These are phyloP conservation scores for Esox masquinongy DNA, from an alignment of 2,797 vertebrate genomes.

Conservation along the genomic window DNA sequence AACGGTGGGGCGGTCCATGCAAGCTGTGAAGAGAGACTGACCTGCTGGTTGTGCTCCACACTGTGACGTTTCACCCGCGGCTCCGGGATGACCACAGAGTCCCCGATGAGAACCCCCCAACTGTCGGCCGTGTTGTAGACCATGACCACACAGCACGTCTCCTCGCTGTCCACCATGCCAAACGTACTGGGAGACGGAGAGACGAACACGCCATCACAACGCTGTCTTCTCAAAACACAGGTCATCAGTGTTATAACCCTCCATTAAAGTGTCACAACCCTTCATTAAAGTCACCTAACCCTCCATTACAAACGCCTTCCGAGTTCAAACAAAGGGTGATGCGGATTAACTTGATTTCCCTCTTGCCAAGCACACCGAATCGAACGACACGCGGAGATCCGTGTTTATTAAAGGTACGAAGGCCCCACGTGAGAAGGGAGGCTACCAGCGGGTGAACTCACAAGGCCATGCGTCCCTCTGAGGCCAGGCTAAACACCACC, in stretches of 20 bases:
- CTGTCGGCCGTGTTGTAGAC: slow-evolving; percentile 90
- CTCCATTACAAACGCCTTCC: neutral
- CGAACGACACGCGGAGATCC: neutral
- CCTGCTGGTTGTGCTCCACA: slow-evolving; percentile 84
- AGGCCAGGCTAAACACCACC: slow-evolving; percentile 89
- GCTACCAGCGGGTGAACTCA: slow-evolving; percentile 66
- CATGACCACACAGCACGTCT: slow-evolving; percentile 85
- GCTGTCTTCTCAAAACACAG: neutral
- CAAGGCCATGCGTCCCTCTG: slow-evolving; percentile 89
- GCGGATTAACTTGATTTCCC: neutral
- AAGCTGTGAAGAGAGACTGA: slow-evolving; percentile 49
- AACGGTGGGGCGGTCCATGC: neutral
- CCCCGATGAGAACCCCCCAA: slow-evolving; percentile 91
- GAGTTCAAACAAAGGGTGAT: neutral
- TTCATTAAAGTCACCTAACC: no score
- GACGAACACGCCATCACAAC: neutral
- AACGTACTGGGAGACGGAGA: slow-evolving; percentile 75
- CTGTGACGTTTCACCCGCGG: slow-evolving; percentile 83
- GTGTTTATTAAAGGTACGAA: neutral
- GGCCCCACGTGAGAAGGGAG: neutral
- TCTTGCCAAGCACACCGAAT: neutral
- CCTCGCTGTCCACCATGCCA: slow-evolving; percentile 85
- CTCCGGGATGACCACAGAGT: slow-evolving; percentile 88
- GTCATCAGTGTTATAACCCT: no score
- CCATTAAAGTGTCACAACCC: no score